phyloP scores from a whole-genome alignment of 2,888 invertebrate species.

The Amphimallon solstitiale region DNA sequence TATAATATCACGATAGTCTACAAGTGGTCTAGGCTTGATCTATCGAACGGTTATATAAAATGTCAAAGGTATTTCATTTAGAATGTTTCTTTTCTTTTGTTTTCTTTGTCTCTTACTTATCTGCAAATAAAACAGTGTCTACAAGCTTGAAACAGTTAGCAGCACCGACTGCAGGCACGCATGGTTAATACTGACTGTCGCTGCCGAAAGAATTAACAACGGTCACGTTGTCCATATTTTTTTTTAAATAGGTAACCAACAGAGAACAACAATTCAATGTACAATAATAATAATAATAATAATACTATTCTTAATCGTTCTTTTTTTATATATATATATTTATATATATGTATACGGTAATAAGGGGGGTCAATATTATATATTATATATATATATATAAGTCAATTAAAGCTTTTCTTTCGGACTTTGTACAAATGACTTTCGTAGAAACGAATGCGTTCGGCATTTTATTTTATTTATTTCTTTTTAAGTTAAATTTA shows the following conservation, averaged over 20 bases:
- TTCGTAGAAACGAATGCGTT: conserved; percentile 42
- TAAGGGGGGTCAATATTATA: conserved; percentile 43
- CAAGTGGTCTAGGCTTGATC: neutral
- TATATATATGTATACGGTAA: conserved; percentile 51
- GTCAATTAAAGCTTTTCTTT: conserved; percentile 61
- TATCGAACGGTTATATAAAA: neutral
- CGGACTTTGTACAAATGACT: conserved; percentile 54
- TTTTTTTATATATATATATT: conserved; percentile 27
- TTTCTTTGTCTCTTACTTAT: neutral
- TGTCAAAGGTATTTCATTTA: neutral
- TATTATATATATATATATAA: conserved; percentile 37
- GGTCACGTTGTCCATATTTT: conserved; percentile 46
- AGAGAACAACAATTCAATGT: conserved; percentile 60
- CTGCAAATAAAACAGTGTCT: conserved; percentile 50
- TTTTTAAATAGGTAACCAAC: conserved; percentile 53
- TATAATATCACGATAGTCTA: too few relatives aligned
- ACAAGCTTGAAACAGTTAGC: conserved; percentile 57
- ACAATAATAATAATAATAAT: conserved; percentile 50
- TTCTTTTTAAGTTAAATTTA: neutral
- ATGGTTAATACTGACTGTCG: conserved; percentile 61
- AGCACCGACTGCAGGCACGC: conserved; percentile 62
- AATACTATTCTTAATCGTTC: conserved; percentile 22
- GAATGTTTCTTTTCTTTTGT: conserved; percentile 1
- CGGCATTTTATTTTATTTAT: conserved; percentile 21
- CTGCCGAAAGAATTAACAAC: conserved; percentile 58